These are phyloP conservation scores for Galerucella pusilla DNA, from an alignment of 2,888 invertebrate species.

Conservation along the genomic window DNA sequence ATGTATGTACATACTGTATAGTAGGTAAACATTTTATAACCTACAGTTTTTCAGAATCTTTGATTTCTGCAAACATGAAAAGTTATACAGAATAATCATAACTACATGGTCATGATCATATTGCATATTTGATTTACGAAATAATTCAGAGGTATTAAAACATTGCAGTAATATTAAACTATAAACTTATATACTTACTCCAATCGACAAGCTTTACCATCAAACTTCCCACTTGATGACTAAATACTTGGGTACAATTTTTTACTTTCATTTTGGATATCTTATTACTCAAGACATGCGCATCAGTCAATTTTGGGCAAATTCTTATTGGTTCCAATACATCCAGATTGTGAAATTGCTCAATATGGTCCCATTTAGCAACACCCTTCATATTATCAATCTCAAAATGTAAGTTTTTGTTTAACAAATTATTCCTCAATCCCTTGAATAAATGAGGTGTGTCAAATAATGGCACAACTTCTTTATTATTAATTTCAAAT, in stretches of 20 bases:
- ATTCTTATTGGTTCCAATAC: constrained; percentile 4
- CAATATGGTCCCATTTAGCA: not conserved
- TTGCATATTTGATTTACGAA: not conserved
- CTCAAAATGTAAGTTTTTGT: too few relatives aligned
- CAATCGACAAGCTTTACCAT: not conserved
- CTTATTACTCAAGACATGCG: not conserved
- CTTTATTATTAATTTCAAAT: too few relatives aligned
- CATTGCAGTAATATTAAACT: not conserved
- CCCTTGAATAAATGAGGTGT: too few relatives aligned
- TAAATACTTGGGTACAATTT: not conserved
- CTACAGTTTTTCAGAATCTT: not conserved
- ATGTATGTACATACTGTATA: not conserved
- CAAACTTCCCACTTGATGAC: not conserved
- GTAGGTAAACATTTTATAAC: not conserved
- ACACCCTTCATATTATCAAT: too few relatives aligned
- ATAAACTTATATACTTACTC: not conserved
- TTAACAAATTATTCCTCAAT: too few relatives aligned
- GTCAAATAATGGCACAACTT: too few relatives aligned
- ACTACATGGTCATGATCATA: not conserved
- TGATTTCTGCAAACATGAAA: not conserved
- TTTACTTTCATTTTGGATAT: not conserved
- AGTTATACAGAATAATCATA: not conserved
- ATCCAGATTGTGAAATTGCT: not conserved
- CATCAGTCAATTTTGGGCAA: constrained; percentile 6
- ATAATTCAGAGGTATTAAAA: not conserved